Percentiles rank a stretch among this genome's conserved stretches.
Conservation (phyloP, 64 coral and sea anemone species). For the Porites australiensis region DNA sequence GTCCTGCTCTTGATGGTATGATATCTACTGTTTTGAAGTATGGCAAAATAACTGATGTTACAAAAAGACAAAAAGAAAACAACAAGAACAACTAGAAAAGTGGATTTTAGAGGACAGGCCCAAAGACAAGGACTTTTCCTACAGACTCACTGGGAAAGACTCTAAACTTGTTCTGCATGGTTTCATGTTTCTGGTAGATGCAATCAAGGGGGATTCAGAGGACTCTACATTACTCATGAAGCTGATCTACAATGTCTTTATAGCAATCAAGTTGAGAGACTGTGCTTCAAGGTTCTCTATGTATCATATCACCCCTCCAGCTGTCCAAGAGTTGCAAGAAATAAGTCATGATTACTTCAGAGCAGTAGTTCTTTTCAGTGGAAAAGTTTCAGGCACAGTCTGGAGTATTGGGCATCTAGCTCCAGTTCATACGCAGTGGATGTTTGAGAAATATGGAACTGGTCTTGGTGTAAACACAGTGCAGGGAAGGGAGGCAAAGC, state of each 20-base stretch:
- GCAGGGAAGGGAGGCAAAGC: constrained; percentile 82
- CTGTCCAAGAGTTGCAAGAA: constrained; percentile 39
- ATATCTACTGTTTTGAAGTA: too few species aligned
- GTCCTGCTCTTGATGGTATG: too few species aligned
- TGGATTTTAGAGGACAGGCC: constrained; percentile 64
- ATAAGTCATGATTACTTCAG: constrained; percentile 43
- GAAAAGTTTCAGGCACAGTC: constrained; percentile 62
- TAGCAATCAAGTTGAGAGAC: constrained; percentile 46
- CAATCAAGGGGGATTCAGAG: constrained; percentile 55
- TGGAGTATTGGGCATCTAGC: constrained; percentile 74
- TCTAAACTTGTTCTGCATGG: constrained; percentile 68
- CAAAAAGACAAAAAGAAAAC: background rate
- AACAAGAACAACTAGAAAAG: constrained; percentile 69
- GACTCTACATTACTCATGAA: constrained; percentile 46
- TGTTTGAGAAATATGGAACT: constrained; percentile 66
- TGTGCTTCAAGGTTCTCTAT: constrained; percentile 43
- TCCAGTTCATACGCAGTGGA: constrained; percentile 66
- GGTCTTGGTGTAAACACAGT: constrained; percentile 73
- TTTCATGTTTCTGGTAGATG: constrained; percentile 75
- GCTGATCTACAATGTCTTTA: constrained; percentile 57
- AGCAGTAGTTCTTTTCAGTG: constrained; percentile 68
- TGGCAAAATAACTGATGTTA: too few species aligned
- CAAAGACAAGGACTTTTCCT: constrained; percentile 68
- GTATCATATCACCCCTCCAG: constrained; percentile 35
- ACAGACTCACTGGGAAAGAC: constrained; percentile 79